These are phyloP conservation scores for Sciurus carolinensis DNA, from an alignment of 2,797 vertebrate genomes.

Conservation along the genomic window DNA sequence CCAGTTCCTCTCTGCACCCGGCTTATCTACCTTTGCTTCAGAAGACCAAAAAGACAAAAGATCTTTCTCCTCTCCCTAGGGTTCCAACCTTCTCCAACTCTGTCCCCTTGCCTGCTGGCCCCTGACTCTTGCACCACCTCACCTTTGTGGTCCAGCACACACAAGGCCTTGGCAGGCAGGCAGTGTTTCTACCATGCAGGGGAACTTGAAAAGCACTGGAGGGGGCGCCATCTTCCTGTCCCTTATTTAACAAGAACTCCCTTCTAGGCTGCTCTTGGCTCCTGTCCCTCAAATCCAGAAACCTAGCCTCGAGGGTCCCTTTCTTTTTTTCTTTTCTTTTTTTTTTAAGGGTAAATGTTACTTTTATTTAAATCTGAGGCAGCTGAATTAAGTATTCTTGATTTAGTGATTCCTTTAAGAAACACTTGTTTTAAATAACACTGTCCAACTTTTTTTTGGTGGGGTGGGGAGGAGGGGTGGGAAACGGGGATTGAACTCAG, in stretches of 20 bases:
- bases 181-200: not conserved
- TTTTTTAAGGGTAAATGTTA: not conserved
- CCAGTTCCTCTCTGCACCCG: not conserved
- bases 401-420: slow-evolving; percentile 41
- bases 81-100: not conserved
- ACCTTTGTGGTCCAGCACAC: not conserved
- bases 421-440: not conserved
- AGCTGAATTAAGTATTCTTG: slow-evolving; percentile 10
- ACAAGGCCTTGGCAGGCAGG: not conserved
- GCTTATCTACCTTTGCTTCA: not conserved
- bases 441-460: slow-evolving; percentile 10
- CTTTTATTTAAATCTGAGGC: slow-evolving; percentile 43
- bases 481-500: too few relatives aligned
- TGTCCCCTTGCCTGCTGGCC: not conserved
- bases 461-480: too few relatives aligned
- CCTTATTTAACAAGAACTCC: not conserved
- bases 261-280: not conserved
- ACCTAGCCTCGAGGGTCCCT: not conserved
- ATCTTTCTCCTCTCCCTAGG: not conserved
- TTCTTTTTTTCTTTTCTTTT: not conserved
- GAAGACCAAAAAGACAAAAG: not conserved
- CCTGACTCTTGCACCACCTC: not conserved
- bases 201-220: not conserved
- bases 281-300: not conserved
- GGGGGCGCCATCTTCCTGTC: not conserved